These are phyloP conservation scores for Shinisaurus crocodilurus DNA, from an alignment of 2,113 vertebrate species.

Conservation along the genomic window DNA sequence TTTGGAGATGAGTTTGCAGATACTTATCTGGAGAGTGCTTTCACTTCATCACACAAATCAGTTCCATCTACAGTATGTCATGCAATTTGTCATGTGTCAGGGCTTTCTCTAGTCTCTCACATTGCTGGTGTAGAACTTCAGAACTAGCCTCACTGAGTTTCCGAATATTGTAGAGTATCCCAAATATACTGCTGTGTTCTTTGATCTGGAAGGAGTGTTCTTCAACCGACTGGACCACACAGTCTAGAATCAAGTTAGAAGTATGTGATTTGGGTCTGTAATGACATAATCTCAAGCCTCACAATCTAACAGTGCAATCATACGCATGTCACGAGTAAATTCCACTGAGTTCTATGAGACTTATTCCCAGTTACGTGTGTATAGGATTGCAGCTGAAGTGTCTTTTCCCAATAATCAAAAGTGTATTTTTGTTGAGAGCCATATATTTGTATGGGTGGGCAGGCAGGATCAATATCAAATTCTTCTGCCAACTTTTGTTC, in stretches of 20 bases:
- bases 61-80: slow-evolving; percentile 3
- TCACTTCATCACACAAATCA: not conserved
- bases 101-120: not conserved
- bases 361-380: no score
- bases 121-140: not conserved
- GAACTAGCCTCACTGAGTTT: not conserved
- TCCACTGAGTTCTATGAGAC: not conserved
- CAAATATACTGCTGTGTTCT: not conserved
- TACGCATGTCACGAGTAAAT: no score
- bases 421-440: not conserved
- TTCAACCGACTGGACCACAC: not conserved
- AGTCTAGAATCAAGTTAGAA: not conserved
- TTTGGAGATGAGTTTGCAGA: not conserved
- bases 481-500: not conserved
- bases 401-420: not conserved
- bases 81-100: not conserved
- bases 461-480: not conserved
- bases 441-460: not conserved
- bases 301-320: not conserved
- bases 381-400: no score
- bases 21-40: not conserved
- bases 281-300: not conserved
- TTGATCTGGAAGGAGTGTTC: slow-evolving; percentile 5
- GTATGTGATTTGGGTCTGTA: not conserved
- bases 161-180: not conserved